Evolutionary conservation across 2,113 vertebrate genomes (phyloP), one percentile per base, ranked within the genome.

Genomic region (Bubo blakistoni): DNA sequence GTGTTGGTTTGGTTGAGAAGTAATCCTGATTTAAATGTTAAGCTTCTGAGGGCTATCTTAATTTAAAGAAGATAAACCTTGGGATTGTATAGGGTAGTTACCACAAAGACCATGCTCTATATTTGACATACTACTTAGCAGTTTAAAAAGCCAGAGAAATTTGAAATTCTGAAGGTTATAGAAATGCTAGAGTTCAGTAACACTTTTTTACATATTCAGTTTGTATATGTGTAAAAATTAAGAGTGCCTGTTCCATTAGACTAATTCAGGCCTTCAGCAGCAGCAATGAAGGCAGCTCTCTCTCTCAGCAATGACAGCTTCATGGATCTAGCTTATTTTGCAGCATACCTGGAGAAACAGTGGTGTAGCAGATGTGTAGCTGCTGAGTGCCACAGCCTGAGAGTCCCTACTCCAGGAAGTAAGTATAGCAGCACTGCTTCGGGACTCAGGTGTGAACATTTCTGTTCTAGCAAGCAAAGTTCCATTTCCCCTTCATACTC

Each of bases 21-120:
- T 91, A 96, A 59, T 96, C 91, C 89, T 91, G 94, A 94, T 90
- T 72, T 94, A 86, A 97, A 97, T 52, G 36, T 96, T 94, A 97
- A 97, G 84, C 95, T 97, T 82, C 82, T 94, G 89, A 91, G 49
- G 54, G 42, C 83, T 90, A 91, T 57, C 77, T 97, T 96, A 88
- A 97, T 95, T 96, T 97, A 95, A 96, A 92, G 86, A 86, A 94
- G 86, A 94, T 97, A 98, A 96, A 97, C 73, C 66, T 91, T 86
- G 55, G 62, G 61, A 94, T 82, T 94, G 38, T 67, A 51, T 81
- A 27, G 74, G 46, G 69, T 76, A 82, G 95, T 92, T 95, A 72
- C 38, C 30, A 52, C 80, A 80, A 86, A 88, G 57, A 80, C 57
- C 73, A 27, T 59, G 61, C 81, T 70, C 88, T 86, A 19, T 76